A percentile compares a stretch with the other conserved stretches of the same genome.
Evolutionary conservation across 2,113 vertebrate species (phyloP).

Genomic region (Lichenostomus cassidix): DNA sequence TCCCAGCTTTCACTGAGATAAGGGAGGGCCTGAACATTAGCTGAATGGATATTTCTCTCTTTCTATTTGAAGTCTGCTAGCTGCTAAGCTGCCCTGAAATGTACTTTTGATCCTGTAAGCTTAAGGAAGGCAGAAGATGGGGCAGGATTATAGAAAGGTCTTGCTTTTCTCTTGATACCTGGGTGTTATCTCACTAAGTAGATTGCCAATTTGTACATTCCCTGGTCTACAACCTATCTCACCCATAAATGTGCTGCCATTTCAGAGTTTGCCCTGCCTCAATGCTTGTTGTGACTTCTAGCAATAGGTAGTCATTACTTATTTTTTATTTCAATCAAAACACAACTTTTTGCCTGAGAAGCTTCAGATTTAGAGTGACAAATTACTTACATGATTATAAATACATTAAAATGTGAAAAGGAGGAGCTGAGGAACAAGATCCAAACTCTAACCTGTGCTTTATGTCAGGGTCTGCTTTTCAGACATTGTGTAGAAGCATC

Average conservation of each 20-base stretch:
- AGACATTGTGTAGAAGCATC: neutral
- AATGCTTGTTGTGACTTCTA: neutral
- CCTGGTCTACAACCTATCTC: neutral
- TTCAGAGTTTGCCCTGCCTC: neutral
- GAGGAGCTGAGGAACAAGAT: neutral
- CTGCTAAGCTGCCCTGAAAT: slow-evolving; percentile 13
- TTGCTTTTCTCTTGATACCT: neutral
- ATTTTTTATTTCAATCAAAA: neutral
- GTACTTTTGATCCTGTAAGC: neutral
- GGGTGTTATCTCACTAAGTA: neutral
- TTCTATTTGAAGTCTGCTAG: neutral
- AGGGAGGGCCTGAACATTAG: neutral
- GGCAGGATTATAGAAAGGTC: neutral
- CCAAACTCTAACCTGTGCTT: neutral
- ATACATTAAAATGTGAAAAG: neutral
- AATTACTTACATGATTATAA: neutral
- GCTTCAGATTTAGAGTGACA: neutral
- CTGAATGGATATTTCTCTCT: neutral
- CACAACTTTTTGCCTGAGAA: neutral
- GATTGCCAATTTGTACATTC: neutral
- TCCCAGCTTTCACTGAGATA: neutral
- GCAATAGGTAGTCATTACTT: neutral
- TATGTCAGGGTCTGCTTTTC: neutral
- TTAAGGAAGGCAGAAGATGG: neutral
- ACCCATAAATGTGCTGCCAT: neutral